Percentiles rank a stretch among this genome's conserved stretches.
Conservation (phyloP, 2,797 vertebrate genomes). For the Picus viridis region DNA sequence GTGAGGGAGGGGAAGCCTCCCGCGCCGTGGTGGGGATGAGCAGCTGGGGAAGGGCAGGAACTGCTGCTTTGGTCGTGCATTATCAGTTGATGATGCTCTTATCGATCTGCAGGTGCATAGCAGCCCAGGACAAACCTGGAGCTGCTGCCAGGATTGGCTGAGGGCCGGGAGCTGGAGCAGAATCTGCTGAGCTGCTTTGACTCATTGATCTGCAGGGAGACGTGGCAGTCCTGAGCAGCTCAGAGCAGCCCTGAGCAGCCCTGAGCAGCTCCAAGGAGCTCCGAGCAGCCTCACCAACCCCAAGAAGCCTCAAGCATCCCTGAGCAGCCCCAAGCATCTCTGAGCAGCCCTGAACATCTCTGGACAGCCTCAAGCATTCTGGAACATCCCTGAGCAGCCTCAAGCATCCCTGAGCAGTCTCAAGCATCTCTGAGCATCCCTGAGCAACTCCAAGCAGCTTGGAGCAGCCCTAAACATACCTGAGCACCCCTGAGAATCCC, state of each 20-base stretch:
- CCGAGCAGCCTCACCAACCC: not conserved
- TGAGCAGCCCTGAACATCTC: not conserved
- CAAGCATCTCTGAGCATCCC: no score
- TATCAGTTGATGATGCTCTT: not conserved
- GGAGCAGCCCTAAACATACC: not conserved
- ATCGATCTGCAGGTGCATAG: not conserved
- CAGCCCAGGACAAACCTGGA: not conserved
- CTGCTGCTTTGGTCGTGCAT: not conserved
- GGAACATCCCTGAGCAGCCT: not conserved
- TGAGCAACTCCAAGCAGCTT: no score
- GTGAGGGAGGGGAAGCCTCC: not conserved
- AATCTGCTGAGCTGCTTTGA: fast-evolving
- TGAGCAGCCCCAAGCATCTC: not conserved
- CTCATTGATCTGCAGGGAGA: not conserved
- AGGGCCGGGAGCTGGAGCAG: not conserved
- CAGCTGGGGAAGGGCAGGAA: not conserved
- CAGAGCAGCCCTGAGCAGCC: fast-evolving
- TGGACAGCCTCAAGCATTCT: not conserved
- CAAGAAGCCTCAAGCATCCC: no score
- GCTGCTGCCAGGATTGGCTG: fast-evolving
- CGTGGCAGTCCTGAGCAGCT: not conserved
- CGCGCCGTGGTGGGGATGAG: not conserved
- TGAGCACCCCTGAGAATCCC: not conserved
- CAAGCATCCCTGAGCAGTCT: no score
- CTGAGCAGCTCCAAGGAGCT: not conserved